phyloP scores from a whole-genome alignment of 2,888 invertebrate species.

The Leucozona laternaria region DNA sequence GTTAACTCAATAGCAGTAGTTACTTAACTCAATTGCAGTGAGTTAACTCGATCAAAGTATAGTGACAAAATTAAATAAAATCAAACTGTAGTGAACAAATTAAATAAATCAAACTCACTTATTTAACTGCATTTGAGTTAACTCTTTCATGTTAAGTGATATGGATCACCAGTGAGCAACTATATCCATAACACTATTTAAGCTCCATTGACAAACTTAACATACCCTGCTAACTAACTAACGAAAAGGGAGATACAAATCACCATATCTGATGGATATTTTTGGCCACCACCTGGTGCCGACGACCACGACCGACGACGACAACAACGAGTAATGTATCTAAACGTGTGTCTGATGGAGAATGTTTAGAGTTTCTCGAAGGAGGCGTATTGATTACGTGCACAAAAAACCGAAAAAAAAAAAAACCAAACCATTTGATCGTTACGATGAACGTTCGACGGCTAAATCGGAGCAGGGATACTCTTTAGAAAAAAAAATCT shows the following conservation, averaged over 20 bases:
- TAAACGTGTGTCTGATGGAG: conserved; percentile 38
- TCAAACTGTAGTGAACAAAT: too few species aligned
- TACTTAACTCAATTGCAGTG: too few species aligned
- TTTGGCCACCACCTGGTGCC: conserved; percentile 69
- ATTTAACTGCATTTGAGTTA: too few species aligned
- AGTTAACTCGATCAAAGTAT: too few species aligned
- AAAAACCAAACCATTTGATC: conserved; percentile 14
- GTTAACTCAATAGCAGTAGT: too few species aligned
- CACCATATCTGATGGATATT: conserved; percentile 54
- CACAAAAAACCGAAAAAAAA: conserved; percentile 11
- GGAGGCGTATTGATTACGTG: conserved; percentile 62
- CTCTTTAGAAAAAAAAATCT: not conserved
- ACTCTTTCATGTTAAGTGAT: too few species aligned
- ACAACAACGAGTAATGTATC: conserved; percentile 43
- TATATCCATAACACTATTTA: not conserved
- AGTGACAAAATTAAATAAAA: too few species aligned
- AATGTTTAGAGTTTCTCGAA: conserved; percentile 57
- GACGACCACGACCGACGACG: not conserved
- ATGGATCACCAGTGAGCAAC: too few species aligned
- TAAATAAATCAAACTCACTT: too few species aligned
- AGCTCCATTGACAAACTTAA: not conserved
- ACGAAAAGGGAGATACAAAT: conserved; percentile 10
- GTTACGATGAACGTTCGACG: conserved; percentile 9
- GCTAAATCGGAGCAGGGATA: conserved; percentile 57
- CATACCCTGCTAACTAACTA: conserved; percentile 20